Base-by-base conservation (phyloP, 2,113 vertebrate species). In the Gymnogyps californianus region DNA sequence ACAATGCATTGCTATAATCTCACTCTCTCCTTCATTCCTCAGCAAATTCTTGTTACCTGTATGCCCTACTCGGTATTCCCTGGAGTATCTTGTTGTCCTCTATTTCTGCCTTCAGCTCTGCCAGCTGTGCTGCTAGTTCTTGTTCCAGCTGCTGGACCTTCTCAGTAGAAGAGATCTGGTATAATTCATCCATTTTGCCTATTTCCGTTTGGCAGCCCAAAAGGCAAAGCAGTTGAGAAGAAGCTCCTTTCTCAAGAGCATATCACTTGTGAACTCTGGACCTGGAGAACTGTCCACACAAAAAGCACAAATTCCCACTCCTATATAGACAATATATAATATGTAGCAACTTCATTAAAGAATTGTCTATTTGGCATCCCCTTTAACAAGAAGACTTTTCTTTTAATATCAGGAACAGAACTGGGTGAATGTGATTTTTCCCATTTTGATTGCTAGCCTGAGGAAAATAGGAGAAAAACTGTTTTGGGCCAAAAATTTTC, bases 121-220 rank as follows among this genome's bases (percentile, higher is more conserved):
- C 75, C 67, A 98, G 47, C 29, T 95, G 97, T 14, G 34, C 57
- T 6, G 93, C 96, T 95, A 98, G 89, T 61, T 98, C 98, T 58
- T 97, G 97, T 91, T 99, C 98, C 96, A 98, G 87, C 76, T 97
- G 97, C 94, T 97, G 93, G 86, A 98, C 91, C 79, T 96, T 98
- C 38, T 97, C 96, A n/a, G 98, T 97, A 42, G 98, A 98, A 54
- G 97, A 97, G 10, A 97, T 82, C 93, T 96, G 97, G 74, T 98
- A 98, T 7, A 91, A 61, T 22, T 97, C 91, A 81, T 95, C 94
- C 98, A 98, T 98, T 83, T 58, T 80, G 38, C 42, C 96, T 96
- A 55, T 21, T 44, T 52, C 52, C 44, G n/a, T 38, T 71, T 95
- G 83, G n/a, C 52, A 91, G 62, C 62, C 28, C 59, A 42, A 79